Base-by-base conservation (phyloP, 2,888 invertebrate genomes). In the Mystacides longicornis region DNA sequence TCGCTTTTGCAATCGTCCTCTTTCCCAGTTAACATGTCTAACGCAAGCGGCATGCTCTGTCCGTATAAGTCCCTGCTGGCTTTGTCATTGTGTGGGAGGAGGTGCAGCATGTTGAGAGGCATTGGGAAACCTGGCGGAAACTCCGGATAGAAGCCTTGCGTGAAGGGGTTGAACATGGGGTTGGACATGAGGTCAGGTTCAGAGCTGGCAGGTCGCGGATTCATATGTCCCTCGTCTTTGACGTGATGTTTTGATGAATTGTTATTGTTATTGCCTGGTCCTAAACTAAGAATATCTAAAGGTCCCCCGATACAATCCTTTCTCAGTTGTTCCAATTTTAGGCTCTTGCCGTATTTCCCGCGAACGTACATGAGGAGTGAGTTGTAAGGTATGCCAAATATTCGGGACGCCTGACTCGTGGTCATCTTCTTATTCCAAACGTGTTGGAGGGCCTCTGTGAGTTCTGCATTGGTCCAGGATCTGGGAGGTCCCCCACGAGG, bases 381-480 rank as follows among this genome's bases (percentile, higher is more conserved):
- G 74, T 93, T 93, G 80, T 93, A 93, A n/a, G 93, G 93, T 62
- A 93, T 93, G 45, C 93, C 92, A 72, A 91, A 93, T 69, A 92
- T 88, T 60, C 93, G 75, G 21, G 91, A 92, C 9, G 93, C 93
- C 71, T 93, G 91, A 67, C 91, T 91, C 46, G 93, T 93, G 60
- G 93, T 93, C 91, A 93, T 93, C 70, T 91, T 92, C 68, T 93
- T 92, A 73, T 92, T 92, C 93, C 93, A 93, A n/a, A 93, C 93
- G 72, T 92, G 91, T 67, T 91, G 91, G 52, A 93, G 79, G 1
- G 93, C 93, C 72, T 92, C 89, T 51, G 93, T 93, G 51, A 93
- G 78, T 67, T 93, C 93, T 33, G 89, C 89, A 73, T 93, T 93
- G 60, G 92, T 93, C 93, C 93, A 93, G 1, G 93, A 93, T 53